Conservation (phyloP, 2,888 invertebrate species). For the Latheticus oryzae region DNA sequence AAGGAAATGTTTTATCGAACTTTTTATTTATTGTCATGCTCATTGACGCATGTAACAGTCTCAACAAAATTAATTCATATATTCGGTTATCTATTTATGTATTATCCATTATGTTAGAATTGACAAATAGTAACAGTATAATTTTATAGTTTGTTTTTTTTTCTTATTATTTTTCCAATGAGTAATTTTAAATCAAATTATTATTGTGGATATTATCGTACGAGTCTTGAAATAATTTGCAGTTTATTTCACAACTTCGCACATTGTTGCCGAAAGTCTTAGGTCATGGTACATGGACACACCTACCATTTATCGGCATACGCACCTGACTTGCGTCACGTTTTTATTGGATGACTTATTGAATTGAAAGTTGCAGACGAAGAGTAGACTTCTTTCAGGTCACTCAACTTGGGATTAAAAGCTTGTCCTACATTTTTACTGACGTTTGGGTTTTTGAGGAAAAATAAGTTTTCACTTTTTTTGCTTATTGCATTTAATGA, state of each 20-base stretch:
- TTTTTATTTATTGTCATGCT: slow-evolving; percentile 21
- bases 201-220: no score
- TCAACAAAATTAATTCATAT: no score
- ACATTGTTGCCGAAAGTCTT: slow-evolving; percentile 16
- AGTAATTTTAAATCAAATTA: no score
- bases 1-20: slow-evolving; percentile 28
- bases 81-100: no score
- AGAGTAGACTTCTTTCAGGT: slow-evolving; percentile 25
- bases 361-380: slow-evolving; percentile 21
- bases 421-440: slow-evolving; percentile 21
- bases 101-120: no score
- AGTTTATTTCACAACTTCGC: slow-evolving; percentile 19
- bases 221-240: slow-evolving; percentile 13
- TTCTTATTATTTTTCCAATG: no score
- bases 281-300: slow-evolving; percentile 34
- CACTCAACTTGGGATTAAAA: slow-evolving; percentile 18
- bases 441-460: no score
- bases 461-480: no score
- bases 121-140: no score
- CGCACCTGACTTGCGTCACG: slow-evolving; percentile 34
- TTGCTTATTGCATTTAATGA: no score
- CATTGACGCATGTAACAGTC: slow-evolving; percentile 16
- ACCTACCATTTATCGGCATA: slow-evolving; percentile 26
- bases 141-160: no score
- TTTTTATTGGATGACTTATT: slow-evolving; percentile 21